A percentile compares a stretch with the other conserved stretches of the same genome.
These are phyloP conservation scores for Cerastis leucographa DNA, from an alignment of 2,888 invertebrate genomes.

Conservation along the genomic window DNA sequence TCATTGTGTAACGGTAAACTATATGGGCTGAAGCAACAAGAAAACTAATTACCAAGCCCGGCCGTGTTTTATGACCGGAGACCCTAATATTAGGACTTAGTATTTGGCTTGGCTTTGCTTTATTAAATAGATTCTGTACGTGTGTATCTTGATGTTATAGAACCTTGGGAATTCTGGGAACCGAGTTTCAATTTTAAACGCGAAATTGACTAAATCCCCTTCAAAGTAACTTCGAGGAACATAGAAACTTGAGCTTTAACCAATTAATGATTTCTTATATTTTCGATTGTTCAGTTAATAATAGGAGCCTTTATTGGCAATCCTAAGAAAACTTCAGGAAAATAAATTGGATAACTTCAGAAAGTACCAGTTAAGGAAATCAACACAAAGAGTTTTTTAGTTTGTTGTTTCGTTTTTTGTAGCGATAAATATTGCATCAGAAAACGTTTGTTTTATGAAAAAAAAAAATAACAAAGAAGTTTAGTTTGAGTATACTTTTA, in stretches of 20 bases:
- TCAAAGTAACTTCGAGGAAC: conserved; percentile 9
- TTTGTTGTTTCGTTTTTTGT: background rate
- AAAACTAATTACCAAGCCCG: conserved; percentile 65
- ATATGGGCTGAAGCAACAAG: conserved; percentile 57
- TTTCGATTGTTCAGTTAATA: conserved; percentile 4
- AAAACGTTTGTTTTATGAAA: background rate
- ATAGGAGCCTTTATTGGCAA: conserved; percentile 10
- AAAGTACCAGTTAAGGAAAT: conserved; percentile 1
- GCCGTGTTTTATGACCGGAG: conserved; percentile 57
- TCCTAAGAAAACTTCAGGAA: conserved; percentile 11
- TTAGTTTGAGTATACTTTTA: background rate
- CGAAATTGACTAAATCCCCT: conserved; percentile 17
- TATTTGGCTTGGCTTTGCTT: conserved; percentile 36
- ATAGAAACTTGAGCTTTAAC: conserved; percentile 12
- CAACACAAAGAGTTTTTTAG: background rate
- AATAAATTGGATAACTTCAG: conserved; percentile 26
- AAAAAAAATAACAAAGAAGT: background rate
- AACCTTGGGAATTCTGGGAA: conserved; percentile 4
- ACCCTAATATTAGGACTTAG: conserved; percentile 57
- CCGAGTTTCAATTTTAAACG: conserved; percentile 12
- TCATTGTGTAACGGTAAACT: conserved; percentile 46
- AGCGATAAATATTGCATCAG: background rate
- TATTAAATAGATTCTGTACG: conserved; percentile 52
- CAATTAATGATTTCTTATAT: conserved; percentile 8
- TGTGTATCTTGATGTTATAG: conserved; percentile 24